Evolutionary conservation across 1,140 invertebrate genomes (phyloP).

Genomic region (Drosophila virilis): DNA sequence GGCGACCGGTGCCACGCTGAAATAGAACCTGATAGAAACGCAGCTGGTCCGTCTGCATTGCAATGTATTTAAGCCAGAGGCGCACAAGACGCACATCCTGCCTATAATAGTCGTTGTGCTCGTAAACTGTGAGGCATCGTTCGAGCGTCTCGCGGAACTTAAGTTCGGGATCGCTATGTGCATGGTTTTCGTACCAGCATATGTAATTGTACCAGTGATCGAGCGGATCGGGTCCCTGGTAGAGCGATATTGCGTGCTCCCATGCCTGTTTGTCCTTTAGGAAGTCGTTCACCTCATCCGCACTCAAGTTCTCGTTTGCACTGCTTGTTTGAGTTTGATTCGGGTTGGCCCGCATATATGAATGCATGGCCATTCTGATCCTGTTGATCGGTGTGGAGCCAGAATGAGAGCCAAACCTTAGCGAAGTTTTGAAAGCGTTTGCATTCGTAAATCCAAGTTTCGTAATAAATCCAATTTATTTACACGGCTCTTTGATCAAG

Average conservation of each 20-base stretch:
- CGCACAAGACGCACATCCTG: conserved; percentile 93
- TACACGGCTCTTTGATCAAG: conserved; percentile 29
- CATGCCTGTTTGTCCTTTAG: conserved; percentile 86
- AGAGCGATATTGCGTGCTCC: conserved; percentile 92
- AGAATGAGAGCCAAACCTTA: neutral
- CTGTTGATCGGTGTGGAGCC: conserved; percentile 1
- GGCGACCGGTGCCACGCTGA: conserved; percentile 89
- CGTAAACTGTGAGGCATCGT: conserved; percentile 91
- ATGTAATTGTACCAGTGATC: conserved; percentile 95
- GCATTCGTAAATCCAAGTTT: conserved; percentile 34
- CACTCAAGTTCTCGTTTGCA: conserved; percentile 39
- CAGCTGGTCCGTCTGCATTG: conserved; percentile 89
- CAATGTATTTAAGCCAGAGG: conserved; percentile 96
- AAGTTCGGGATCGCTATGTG: conserved; percentile 92
- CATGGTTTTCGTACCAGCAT: conserved; percentile 95
- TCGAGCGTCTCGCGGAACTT: conserved; percentile 91
- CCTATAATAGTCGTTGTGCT: conserved; percentile 91
- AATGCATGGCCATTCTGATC: conserved; percentile 68
- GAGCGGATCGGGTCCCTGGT: conserved; percentile 93
- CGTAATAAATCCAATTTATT: conserved; percentile 48
- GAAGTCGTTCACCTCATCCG: conserved; percentile 78
- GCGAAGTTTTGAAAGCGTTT: conserved; percentile 19
- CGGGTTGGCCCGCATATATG: conserved; percentile 60
- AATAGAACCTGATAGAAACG: conserved; percentile 91
- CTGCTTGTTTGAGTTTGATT: conserved; percentile 45